Evolutionary conservation across 1,140 invertebrate species (phyloP).

Genomic region (Doryteuthis pealeii): DNA sequence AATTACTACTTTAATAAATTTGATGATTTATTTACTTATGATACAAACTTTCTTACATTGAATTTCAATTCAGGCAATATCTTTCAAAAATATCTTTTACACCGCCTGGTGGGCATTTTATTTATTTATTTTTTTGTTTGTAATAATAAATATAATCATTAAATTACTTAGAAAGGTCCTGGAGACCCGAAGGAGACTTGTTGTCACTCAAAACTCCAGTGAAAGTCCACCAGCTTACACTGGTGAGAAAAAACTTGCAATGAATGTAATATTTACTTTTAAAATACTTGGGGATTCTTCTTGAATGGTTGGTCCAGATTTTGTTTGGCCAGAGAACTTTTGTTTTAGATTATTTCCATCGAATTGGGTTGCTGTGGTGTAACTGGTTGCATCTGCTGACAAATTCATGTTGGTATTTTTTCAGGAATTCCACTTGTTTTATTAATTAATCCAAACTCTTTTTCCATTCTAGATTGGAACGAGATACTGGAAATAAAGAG

Average conservation of each 20-base stretch:
- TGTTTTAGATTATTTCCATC: constrained; percentile 59
- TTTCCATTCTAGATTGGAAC: constrained; percentile 59
- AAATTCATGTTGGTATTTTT: constrained; percentile 57
- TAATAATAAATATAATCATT: not conserved
- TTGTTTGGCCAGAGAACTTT: constrained; percentile 60
- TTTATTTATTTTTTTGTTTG: too few relatives aligned
- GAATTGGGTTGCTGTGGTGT: constrained; percentile 51
- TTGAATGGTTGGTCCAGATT: constrained; percentile 58
- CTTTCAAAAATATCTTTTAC: too few relatives aligned
- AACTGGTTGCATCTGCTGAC: constrained; percentile 50
- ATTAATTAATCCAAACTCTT: constrained; percentile 58
- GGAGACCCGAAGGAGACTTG: too few relatives aligned
- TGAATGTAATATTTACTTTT: constrained; percentile 33
- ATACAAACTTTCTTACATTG: too few relatives aligned
- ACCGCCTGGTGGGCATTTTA: too few relatives aligned
- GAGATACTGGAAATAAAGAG: constrained; percentile 53
- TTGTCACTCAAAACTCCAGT: too few relatives aligned
- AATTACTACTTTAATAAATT: too few relatives aligned
- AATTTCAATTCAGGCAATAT: too few relatives aligned
- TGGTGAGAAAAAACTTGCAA: too few relatives aligned
- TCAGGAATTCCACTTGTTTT: constrained; percentile 55
- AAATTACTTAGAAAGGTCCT: too few relatives aligned
- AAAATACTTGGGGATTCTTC: constrained; percentile 59
- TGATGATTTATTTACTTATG: too few relatives aligned
- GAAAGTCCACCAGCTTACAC: too few relatives aligned